Evolutionary conservation across 1,140 invertebrate genomes (phyloP), one percentile per base, ranked within the genome.

Genomic region (Cherax destructor): DNA sequence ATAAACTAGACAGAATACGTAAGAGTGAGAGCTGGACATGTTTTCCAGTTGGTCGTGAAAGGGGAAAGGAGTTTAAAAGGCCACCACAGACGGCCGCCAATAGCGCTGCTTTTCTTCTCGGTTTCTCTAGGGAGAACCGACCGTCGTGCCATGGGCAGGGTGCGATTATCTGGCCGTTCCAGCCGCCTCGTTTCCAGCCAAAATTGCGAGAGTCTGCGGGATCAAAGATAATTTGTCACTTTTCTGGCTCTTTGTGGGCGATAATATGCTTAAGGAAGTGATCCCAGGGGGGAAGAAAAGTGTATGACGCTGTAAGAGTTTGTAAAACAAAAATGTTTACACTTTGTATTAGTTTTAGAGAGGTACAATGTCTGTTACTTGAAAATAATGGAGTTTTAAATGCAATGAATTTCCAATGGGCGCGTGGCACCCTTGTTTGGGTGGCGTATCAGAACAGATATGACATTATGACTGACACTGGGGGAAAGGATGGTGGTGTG

Each of bases 1-100:
- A 61, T 78, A 86, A 69, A 52, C 50, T 30, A 74, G 52, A 86
- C n/a, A 86, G 72, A 86, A 61, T 78, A 86, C 74, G 85, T 18
- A 56, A 61, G 78, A 86, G 52, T 30, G 50, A 74, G 56, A 81
- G 85, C 78, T 86, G 85, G 85, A 78, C 85, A 86, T 86, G 85
- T 16, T 59, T 76, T 86, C 24, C 81, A 41, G 59, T 30, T 69
- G 81, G 81, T 47, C 81, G 85, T 72, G 11, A 30, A 24, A 41
- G 69, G 50, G 41, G 85, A 72, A 3, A 41, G 24, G n/a, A 74
- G 69, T 0, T 7, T 24, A 30, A 74, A 74, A 74, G n/a, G n/a
- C 69, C 5, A 24, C 69, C 69, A 74, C 24, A 74, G 24, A 74
- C n/a, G 7, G 21, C 21, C n/a, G 11, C n/a, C 69, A 74, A 24